Percentiles rank a stretch among this genome's conserved stretches.
These are phyloP conservation scores for Ophiothrix spiculata DNA, from an alignment of 35 echinoderm and acorn worm genomes.

Conservation along the genomic window DNA sequence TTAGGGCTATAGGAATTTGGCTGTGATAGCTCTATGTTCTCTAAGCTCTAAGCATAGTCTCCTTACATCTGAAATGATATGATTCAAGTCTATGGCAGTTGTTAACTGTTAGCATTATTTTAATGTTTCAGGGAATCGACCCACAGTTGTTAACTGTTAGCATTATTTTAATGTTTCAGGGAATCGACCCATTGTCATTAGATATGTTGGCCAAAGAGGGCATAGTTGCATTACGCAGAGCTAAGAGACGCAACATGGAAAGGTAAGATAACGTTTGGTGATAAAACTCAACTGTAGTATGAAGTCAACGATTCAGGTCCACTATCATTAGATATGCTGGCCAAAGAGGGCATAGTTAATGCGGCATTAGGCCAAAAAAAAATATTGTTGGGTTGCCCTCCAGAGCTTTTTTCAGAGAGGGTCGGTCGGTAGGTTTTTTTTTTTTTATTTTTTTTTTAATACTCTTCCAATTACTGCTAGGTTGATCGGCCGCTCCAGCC, in stretches of 20 bases:
- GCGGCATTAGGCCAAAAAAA: too few relatives aligned
- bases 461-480: too few relatives aligned
- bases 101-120: neutral
- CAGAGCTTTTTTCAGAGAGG: too few relatives aligned
- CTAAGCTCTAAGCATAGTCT: neutral
- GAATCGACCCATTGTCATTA: constrained; percentile 90
- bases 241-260: constrained; percentile 99
- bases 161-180: constrained; percentile 54
- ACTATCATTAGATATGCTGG: constrained; percentile 91
- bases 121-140: constrained; percentile 87
- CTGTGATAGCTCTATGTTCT: neutral
- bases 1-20: too few relatives aligned
- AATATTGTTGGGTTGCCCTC: too few relatives aligned
- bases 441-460: too few relatives aligned
- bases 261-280: too few relatives aligned
- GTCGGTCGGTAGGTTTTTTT: too few relatives aligned
- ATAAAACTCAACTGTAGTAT: too few relatives aligned
- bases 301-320: constrained; percentile 65
- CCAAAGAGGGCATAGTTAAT: constrained; percentile 96
- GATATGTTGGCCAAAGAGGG: constrained; percentile 98
- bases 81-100: neutral
- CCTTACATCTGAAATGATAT: neutral
- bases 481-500: too few relatives aligned
- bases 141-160: constrained; percentile 12
- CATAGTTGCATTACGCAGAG: constrained; percentile 87